phyloP scores from a whole-genome alignment of 2,888 invertebrate genomes.

The Shargacucullia verbasci region DNA sequence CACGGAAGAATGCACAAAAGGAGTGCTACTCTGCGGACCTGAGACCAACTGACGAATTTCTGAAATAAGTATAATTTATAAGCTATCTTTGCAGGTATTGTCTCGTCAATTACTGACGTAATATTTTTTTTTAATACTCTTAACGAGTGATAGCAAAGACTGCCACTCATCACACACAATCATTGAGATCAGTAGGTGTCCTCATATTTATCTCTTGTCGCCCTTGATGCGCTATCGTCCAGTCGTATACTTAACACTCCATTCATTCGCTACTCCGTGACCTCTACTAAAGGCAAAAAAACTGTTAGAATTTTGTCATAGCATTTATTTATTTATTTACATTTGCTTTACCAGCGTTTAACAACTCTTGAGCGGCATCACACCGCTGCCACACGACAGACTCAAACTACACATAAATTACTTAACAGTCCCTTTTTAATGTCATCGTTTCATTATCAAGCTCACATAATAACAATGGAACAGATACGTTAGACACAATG shows the following conservation, averaged over 20 bases:
- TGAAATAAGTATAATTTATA: no score
- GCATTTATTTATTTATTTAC: constrained; percentile 48
- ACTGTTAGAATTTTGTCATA: constrained; percentile 25
- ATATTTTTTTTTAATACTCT: no score
- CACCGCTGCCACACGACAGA: constrained; percentile 6
- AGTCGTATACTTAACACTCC: background rate
- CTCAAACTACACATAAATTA: constrained; percentile 43
- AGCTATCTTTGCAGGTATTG: no score
- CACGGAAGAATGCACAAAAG: no score
- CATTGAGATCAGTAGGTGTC: no score
- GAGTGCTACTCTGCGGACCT: no score
- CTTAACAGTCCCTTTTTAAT: constrained; percentile 48
- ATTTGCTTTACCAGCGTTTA: constrained; percentile 37
- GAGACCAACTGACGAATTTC: no score
- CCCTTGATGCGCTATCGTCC: no score
- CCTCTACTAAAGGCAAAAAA: constrained; percentile 18
- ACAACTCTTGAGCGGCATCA: constrained; percentile 10
- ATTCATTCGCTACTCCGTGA: constrained; percentile 7
- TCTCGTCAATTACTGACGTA: no score
- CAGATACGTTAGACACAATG: constrained; percentile 38
- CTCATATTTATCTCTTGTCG: no score
- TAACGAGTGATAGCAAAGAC: no score
- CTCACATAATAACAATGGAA: constrained; percentile 37
- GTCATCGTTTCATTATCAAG: constrained; percentile 42
- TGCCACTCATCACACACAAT: no score